A percentile compares a stretch with the other conserved stretches of the same genome.
Evolutionary conservation across 1,140 invertebrate species (phyloP).

Genomic region (Drosophila pachea): DNA sequence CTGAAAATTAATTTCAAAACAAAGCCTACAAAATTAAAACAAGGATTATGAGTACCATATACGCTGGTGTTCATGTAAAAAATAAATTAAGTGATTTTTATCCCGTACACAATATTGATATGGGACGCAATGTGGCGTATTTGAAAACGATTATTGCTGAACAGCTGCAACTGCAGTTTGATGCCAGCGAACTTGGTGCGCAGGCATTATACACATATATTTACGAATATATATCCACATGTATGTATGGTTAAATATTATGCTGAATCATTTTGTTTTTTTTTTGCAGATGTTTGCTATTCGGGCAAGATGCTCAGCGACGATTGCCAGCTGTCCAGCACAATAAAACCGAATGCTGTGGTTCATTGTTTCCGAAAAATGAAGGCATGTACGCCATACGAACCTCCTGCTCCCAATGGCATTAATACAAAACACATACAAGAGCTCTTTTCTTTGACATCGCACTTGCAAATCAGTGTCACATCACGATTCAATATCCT

Average conservation of each 20-base stretch:
- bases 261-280: conserved; percentile 57
- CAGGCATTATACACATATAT: conserved; percentile 1
- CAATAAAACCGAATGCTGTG: conserved; percentile 58
- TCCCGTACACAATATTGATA: conserved; percentile 64
- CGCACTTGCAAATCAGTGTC: conserved; percentile 74
- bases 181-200: conserved; percentile 69
- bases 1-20: conserved; percentile 17
- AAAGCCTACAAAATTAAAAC: conserved; percentile 22
- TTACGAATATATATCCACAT: not conserved
- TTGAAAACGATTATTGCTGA: conserved; percentile 60
- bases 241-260: conserved; percentile 2
- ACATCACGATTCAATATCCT: conserved; percentile 70
- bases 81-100: conserved; percentile 70
- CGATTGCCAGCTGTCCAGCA: conserved; percentile 29
- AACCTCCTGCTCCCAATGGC: conserved; percentile 52
- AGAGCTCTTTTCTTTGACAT: conserved; percentile 69
- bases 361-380: conserved; percentile 72
- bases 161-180: conserved; percentile 62
- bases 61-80: conserved; percentile 61
- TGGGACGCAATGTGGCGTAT: conserved; percentile 61
- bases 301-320: conserved; percentile 64
- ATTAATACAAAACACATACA: conserved; percentile 65
- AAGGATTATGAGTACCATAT: conserved; percentile 52
- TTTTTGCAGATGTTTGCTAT: conserved; percentile 62
- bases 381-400: conserved; percentile 58